Conservation (phyloP, 2,888 invertebrate genomes). For the Gymnocheta viridis region DNA sequence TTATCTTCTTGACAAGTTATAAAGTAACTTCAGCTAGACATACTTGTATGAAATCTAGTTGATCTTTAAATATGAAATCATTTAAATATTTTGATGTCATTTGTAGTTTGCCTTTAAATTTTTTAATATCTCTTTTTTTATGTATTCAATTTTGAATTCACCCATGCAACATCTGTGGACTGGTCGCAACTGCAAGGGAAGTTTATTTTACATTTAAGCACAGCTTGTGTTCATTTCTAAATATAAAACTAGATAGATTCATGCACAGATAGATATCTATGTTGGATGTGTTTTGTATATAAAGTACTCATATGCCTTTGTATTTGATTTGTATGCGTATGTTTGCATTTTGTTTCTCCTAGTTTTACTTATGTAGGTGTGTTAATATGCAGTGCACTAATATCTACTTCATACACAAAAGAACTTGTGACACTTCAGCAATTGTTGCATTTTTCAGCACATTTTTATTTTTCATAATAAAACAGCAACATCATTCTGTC, state of each 20-base stretch:
- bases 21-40: too few relatives aligned
- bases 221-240: conserved; percentile 58
- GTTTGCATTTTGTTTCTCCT: conserved; percentile 28
- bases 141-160: conserved; percentile 32
- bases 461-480: conserved; percentile 39
- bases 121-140: neutral
- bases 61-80: too few relatives aligned
- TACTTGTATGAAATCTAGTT: too few relatives aligned
- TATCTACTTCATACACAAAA: conserved; percentile 19
- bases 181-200: conserved; percentile 56
- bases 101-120: too few relatives aligned
- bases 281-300: conserved; percentile 40
- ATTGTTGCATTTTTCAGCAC: conserved; percentile 65
- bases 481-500: conserved; percentile 51
- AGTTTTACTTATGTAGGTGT: conserved; percentile 34
- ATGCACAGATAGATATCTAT: conserved; percentile 35
- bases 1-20: too few relatives aligned
- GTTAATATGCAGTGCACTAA: conserved; percentile 18
- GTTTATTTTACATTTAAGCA: conserved; percentile 66
- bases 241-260: conserved; percentile 39
- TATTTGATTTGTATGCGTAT: conserved; percentile 37
- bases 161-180: neutral
- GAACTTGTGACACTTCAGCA: conserved; percentile 73
- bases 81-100: too few relatives aligned
- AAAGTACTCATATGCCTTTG: conserved; percentile 13